phyloP scores from a whole-genome alignment of 2,113 vertebrate genomes.

The Indri indri region DNA sequence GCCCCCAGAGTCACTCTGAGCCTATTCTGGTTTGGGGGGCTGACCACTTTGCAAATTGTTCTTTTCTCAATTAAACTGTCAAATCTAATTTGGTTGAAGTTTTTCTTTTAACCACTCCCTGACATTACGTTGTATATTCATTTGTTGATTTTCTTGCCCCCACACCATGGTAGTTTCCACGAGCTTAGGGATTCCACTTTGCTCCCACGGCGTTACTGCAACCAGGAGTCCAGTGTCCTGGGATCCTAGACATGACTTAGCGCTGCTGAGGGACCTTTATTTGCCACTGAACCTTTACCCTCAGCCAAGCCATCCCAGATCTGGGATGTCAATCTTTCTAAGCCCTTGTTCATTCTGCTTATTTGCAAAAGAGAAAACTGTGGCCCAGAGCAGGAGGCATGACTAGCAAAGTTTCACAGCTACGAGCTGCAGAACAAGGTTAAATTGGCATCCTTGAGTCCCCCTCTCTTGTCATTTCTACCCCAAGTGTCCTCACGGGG shows the following conservation, averaged over 20 bases:
- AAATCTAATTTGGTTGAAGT: not conserved
- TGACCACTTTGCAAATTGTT: not conserved
- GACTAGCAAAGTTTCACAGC: not conserved
- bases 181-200: not conserved
- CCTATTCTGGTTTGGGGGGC: not conserved
- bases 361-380: constrained; percentile 35
- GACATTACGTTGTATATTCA: not conserved
- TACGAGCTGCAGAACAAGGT: not conserved
- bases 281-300: not conserved
- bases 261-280: not conserved
- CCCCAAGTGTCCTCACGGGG: not conserved
- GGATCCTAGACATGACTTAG: not conserved
- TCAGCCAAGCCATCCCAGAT: not conserved
- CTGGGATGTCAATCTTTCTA: not conserved
- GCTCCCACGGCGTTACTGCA: not conserved
- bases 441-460: not conserved
- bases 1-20: not conserved
- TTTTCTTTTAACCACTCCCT: not conserved
- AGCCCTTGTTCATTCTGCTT: not conserved
- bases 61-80: not conserved
- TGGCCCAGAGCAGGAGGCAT: not conserved
- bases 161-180: not conserved
- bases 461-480: not conserved
- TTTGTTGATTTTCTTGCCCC: not conserved
- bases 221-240: not conserved